These are phyloP conservation scores for Eledona agricola DNA, from an alignment of 2,888 invertebrate species.

Conservation along the genomic window DNA sequence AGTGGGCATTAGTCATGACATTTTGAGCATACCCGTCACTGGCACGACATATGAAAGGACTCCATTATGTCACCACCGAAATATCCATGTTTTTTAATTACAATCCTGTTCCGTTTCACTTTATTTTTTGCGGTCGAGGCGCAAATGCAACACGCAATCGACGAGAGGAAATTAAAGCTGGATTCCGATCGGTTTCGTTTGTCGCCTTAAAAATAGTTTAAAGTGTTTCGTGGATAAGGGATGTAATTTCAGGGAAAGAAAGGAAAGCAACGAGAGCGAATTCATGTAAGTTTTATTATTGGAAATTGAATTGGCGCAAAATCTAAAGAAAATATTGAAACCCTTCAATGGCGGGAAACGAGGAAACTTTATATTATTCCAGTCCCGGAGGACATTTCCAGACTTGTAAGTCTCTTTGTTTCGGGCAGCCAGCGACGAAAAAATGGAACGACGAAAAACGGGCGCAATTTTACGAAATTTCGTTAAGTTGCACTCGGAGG, in stretches of 20 bases:
- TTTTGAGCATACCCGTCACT: slow-evolving; percentile 40
- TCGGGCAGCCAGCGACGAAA: slow-evolving; percentile 8
- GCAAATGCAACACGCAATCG: slow-evolving; percentile 14
- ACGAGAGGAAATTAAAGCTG: slow-evolving; percentile 30
- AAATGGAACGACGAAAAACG: not conserved
- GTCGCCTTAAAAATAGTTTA: slow-evolving; percentile 44
- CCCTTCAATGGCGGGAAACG: slow-evolving; percentile 32
- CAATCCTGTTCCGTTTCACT: not conserved
- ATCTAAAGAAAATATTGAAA: slow-evolving; percentile 50
- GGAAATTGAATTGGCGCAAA: slow-evolving; percentile 48
- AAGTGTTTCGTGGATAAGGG: slow-evolving; percentile 23
- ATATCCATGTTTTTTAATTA: slow-evolving; percentile 9
- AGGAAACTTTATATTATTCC: slow-evolving; percentile 28
- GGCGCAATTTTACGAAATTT: slow-evolving; percentile 10
- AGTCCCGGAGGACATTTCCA: slow-evolving; percentile 25
- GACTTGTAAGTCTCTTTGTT: slow-evolving; percentile 18
- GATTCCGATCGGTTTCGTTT: too few species aligned
- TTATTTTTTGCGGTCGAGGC: too few species aligned
- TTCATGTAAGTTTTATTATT: slow-evolving; percentile 49
- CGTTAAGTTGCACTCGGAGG: slow-evolving; percentile 7
- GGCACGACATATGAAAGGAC: slow-evolving; percentile 32
- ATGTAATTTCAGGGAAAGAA: slow-evolving; percentile 20
- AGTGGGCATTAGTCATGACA: slow-evolving; percentile 45
- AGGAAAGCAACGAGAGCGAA: slow-evolving; percentile 10
- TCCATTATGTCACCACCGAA: slow-evolving; percentile 21